phyloP scores from a whole-genome alignment of 1,140 invertebrate genomes.

The Myzus persicae region DNA sequence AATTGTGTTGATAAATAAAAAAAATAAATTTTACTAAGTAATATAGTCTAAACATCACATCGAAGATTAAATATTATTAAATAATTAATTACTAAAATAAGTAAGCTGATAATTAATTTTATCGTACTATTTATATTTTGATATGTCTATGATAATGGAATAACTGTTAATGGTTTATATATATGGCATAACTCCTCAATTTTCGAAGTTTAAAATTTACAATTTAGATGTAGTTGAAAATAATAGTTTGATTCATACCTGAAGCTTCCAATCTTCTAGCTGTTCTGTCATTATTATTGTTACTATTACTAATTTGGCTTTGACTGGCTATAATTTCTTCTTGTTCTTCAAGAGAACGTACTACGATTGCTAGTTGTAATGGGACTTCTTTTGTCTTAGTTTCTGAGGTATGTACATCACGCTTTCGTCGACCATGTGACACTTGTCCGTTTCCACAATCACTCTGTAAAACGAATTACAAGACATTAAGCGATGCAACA shows the following conservation, averaged over 20 bases:
- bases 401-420: constrained; percentile 58
- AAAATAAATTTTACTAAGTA: neutral
- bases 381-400: constrained; percentile 63
- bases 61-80: too few relatives aligned
- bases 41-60: too few relatives aligned
- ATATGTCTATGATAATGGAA: neutral
- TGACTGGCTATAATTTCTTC: constrained; percentile 39
- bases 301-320: constrained; percentile 20
- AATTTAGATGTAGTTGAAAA: neutral
- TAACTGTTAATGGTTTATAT: neutral
- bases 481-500: neutral
- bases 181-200: neutral
- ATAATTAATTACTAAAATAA: neutral
- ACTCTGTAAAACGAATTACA: constrained; percentile 61
- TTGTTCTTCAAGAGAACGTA: constrained; percentile 61
- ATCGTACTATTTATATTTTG: neutral
- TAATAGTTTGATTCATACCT: neutral
- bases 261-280: constrained; percentile 21
- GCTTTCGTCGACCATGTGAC: constrained; percentile 64
- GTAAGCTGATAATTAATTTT: neutral
- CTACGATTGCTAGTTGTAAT: constrained; percentile 65
- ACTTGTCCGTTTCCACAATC: constrained; percentile 63
- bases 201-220: neutral
- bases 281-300: constrained; percentile 17
- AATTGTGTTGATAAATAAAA: neutral